Conservation (phyloP, 2,888 invertebrate genomes). For the Argynnis bischoffii region DNA sequence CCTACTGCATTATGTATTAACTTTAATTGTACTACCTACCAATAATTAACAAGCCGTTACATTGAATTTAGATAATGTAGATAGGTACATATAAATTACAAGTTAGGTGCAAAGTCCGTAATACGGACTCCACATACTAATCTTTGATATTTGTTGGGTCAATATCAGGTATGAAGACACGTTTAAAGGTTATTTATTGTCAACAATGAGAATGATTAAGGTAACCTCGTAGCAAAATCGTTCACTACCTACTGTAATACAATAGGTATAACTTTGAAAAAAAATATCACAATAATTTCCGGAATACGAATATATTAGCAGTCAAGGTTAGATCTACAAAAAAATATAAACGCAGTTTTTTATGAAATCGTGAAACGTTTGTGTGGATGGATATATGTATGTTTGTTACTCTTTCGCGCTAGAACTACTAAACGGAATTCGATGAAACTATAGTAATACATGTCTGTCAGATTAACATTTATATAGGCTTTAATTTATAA, state of each 20-base stretch:
- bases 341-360: neutral
- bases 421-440: too few species aligned
- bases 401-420: too few species aligned
- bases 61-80: too few species aligned
- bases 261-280: neutral
- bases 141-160: slow-evolving; percentile 6
- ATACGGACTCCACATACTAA: neutral
- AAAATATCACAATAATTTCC: slow-evolving; percentile 14
- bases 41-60: too few species aligned
- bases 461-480: too few species aligned
- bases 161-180: slow-evolving; percentile 8
- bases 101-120: too few species aligned
- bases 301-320: neutral
- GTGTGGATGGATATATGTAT: too few species aligned
- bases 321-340: neutral
- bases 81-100: too few species aligned
- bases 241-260: neutral
- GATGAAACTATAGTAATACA: too few species aligned
- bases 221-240: slow-evolving; percentile 5
- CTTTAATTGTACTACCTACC: too few species aligned
- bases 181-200: slow-evolving; percentile 4
- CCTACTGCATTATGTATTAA: too few species aligned
- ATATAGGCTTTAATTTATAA: too few species aligned
- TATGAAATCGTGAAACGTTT: neutral
- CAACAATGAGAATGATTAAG: neutral